Conservation (phyloP, 2,888 invertebrate species). For the Drosophila cognata region DNA sequence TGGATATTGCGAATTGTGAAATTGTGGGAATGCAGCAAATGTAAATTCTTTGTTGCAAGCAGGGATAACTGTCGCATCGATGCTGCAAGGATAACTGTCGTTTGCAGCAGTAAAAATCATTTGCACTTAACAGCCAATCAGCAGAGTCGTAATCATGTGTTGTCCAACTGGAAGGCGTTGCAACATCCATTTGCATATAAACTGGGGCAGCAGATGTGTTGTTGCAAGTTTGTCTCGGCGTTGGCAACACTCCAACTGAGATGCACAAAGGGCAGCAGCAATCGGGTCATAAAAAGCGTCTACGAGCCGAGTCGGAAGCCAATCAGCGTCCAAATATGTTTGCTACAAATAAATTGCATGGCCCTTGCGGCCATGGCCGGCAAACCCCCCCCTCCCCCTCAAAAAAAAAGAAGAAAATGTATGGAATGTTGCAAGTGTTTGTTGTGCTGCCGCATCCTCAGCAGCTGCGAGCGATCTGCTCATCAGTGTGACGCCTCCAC, state of each 20-base stretch:
- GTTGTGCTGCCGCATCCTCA: slow-evolving; percentile 25
- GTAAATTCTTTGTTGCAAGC: slow-evolving; percentile 23
- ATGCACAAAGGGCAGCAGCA: slow-evolving; percentile 1
- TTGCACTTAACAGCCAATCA: slow-evolving; percentile 67
- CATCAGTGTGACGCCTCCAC: slow-evolving; percentile 36
- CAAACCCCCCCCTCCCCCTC: neutral
- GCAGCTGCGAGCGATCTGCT: slow-evolving; percentile 26
- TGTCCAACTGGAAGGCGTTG: slow-evolving; percentile 23
- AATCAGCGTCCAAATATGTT: slow-evolving; percentile 70
- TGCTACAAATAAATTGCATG: slow-evolving; percentile 72
- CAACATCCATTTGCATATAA: slow-evolving; percentile 29
- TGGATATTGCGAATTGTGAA: slow-evolving; percentile 46
- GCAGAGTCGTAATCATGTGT: slow-evolving; percentile 35
- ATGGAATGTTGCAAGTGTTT: slow-evolving; percentile 28
- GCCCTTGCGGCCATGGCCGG: slow-evolving; percentile 52
- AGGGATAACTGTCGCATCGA: slow-evolving; percentile 12
- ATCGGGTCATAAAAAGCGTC: slow-evolving; percentile 38
- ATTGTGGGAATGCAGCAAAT: slow-evolving; percentile 15
- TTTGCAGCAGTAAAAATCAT: slow-evolving; percentile 42
- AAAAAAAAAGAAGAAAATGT: neutral
- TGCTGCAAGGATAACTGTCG: slow-evolving; percentile 12
- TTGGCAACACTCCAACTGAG: slow-evolving; percentile 53
- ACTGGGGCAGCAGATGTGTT: slow-evolving; percentile 8
- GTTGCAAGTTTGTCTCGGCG: neutral
- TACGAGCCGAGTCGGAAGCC: slow-evolving; percentile 55